Evolutionary conservation across 1,140 invertebrate genomes (phyloP).

Genomic region (Listronotus oregonensis): DNA sequence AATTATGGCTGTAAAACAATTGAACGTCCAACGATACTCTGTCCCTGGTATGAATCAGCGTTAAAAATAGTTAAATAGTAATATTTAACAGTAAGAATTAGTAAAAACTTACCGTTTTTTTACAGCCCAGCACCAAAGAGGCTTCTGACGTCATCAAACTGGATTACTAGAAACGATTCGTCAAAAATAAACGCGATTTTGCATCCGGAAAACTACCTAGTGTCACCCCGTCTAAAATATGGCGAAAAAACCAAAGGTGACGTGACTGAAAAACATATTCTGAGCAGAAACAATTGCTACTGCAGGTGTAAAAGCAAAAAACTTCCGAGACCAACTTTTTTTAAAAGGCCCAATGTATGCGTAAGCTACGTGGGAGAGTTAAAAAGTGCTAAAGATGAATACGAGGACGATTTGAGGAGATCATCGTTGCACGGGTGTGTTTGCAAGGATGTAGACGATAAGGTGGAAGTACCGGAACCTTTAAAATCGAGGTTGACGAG

Average conservation of each 20-base stretch:
- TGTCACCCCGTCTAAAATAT: conserved; percentile 21
- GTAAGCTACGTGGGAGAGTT: conserved; percentile 6
- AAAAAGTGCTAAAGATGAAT: neutral
- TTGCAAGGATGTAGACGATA: conserved; percentile 13
- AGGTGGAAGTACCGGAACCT: neutral
- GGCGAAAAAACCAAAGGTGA: conserved; percentile 27
- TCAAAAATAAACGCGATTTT: conserved; percentile 33
- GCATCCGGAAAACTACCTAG: conserved; percentile 23
- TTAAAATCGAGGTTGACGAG: neutral
- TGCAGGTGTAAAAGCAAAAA: conserved; percentile 27
- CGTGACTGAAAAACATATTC: conserved; percentile 28
- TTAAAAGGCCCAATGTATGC: conserved; percentile 30
- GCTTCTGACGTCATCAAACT: conserved; percentile 24
- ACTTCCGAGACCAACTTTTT: conserved; percentile 29
- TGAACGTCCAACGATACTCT: neutral
- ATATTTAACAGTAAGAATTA: too few relatives aligned
- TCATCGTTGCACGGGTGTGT: conserved; percentile 8
- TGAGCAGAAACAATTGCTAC: conserved; percentile 36
- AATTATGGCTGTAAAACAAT: neutral
- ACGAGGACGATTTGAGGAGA: conserved; percentile 15
- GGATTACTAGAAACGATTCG: conserved; percentile 38
- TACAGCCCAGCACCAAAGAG: conserved; percentile 27
- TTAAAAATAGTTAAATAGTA: too few relatives aligned
- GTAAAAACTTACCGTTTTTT: too few relatives aligned
- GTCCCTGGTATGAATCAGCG: neutral